A percentile compares a stretch with the other conserved stretches of the same genome.
Evolutionary conservation across 2,113 vertebrate species (phyloP).

Genomic region (Chroicocephalus ridibundus): DNA sequence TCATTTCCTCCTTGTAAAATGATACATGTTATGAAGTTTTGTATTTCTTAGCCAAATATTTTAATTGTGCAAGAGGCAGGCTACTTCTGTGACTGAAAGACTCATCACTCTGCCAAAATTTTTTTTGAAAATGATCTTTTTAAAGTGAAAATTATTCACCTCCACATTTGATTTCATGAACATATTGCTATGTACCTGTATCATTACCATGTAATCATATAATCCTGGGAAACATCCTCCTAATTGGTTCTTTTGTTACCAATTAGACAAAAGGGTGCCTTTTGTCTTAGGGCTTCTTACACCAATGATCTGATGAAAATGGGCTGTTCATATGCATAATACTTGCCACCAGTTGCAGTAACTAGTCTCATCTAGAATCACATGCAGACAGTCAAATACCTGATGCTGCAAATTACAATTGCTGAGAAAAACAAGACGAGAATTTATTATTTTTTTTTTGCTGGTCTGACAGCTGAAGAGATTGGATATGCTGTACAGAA

Average conservation of each 20-base stretch:
- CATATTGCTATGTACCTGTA: not conserved
- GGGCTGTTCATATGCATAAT: not conserved
- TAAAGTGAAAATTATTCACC: not conserved
- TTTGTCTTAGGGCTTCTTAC: not conserved
- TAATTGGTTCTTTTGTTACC: not conserved
- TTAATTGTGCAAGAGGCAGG: not conserved
- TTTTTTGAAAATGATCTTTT: not conserved
- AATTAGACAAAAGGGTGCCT: not conserved
- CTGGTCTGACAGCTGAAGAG: not conserved
- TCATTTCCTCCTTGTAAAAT: not conserved
- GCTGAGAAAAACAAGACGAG: not conserved
- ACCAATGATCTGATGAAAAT: constrained; percentile 2
- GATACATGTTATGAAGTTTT: not conserved
- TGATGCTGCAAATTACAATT: not conserved
- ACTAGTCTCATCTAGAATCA: not conserved
- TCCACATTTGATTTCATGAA: not conserved
- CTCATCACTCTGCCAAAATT: not conserved
- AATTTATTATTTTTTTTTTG: not conserved
- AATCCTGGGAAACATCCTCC: not conserved
- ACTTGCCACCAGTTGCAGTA: not conserved
- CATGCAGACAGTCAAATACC: not conserved
- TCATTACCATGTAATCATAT: not conserved
- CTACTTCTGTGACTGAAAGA: not conserved
- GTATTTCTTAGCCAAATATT: not conserved
- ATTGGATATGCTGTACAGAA: not conserved